phyloP scores from a whole-genome alignment of 1,140 invertebrate species.

The Drosophila murphyi region DNA sequence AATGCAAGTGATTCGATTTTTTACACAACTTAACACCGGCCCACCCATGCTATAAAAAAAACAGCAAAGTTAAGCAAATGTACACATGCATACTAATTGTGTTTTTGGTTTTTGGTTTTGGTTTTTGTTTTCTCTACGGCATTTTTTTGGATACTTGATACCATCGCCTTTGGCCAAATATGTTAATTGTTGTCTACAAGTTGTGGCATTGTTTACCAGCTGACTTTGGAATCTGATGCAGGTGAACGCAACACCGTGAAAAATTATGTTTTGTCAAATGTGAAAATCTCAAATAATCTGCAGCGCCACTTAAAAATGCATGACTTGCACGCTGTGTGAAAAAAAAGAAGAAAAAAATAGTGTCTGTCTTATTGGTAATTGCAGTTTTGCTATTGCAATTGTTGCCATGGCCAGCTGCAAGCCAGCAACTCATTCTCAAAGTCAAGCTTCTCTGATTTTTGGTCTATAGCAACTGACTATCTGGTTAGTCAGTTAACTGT shows the following conservation, averaged over 20 bases:
- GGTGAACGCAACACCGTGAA: conserved; percentile 6
- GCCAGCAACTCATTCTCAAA: conserved; percentile 14
- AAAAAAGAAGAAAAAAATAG: background rate
- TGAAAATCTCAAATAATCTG: background rate
- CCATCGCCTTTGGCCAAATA: background rate
- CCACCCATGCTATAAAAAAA: background rate
- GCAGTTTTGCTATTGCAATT: conserved; percentile 27
- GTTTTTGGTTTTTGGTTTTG: background rate
- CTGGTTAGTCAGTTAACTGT: background rate
- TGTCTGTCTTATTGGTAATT: conserved; percentile 20
- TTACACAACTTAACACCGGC: background rate
- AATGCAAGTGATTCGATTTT: background rate
- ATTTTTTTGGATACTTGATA: conserved; percentile 17
- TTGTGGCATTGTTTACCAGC: conserved; percentile 2
- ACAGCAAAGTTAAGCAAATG: background rate
- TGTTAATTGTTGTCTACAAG: background rate
- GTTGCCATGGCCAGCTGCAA: conserved; percentile 5
- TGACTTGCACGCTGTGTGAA: conserved; percentile 29
- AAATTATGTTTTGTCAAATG: conserved; percentile 4
- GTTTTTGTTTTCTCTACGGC: background rate
- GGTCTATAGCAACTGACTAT: background rate
- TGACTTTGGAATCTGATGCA: conserved; percentile 4
- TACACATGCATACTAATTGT: background rate
- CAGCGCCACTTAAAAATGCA: conserved; percentile 16
- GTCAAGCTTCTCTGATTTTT: background rate